Base-by-base conservation (phyloP, 35 echinoderm and acorn worm genomes). In the Apostichopus japonicus region DNA sequence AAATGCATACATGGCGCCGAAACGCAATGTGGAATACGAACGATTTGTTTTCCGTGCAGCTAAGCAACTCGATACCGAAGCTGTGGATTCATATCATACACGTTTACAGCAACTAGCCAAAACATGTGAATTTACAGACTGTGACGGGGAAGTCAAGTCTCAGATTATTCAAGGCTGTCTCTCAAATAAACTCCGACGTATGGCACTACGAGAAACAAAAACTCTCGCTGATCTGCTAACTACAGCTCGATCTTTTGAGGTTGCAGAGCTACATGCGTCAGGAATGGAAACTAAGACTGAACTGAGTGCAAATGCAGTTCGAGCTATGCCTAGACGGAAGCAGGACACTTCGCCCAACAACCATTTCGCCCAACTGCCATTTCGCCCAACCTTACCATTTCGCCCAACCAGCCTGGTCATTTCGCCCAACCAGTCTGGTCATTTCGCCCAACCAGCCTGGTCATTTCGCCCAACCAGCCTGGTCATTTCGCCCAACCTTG, bases 1-100 rank as follows among this genome's bases (percentile, higher is more conserved):
- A 27, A 91, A 62, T 14, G 90, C 89, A 55, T 70, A 95, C 63
- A 95, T 97, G 77, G 58, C 53, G 13, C 96, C 96, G 1, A 87
- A 55, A 27, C 54, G 44, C n/a, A 95, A 91, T 80, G 51, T 86
- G 11, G 96, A 97, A 55, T 97, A 95, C 73, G 71, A 95, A 61
- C 71, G 93, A 4, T 93, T 75, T 78, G 24, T 93, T 11, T 94
- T 95, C 78, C 56, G 96, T 63, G 83, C 25, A 67, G 54, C 54
- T 23, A 94, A 82, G 7, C 59, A 78, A 27, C 52, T 86, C n/a
- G 24, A 13, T 5, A 55, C 56, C 21, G 96, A 97, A 70, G 23
- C 21, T 9, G 65, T 93, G 16, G 93, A 52, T n/a, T 16, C 44
- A 1, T 95, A 54, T 72, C 88, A 87, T 71, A 94, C 72, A 23